Evolutionary conservation across 2,797 vertebrate genomes (phyloP).

Genomic region (Anolis apletophallus): DNA sequence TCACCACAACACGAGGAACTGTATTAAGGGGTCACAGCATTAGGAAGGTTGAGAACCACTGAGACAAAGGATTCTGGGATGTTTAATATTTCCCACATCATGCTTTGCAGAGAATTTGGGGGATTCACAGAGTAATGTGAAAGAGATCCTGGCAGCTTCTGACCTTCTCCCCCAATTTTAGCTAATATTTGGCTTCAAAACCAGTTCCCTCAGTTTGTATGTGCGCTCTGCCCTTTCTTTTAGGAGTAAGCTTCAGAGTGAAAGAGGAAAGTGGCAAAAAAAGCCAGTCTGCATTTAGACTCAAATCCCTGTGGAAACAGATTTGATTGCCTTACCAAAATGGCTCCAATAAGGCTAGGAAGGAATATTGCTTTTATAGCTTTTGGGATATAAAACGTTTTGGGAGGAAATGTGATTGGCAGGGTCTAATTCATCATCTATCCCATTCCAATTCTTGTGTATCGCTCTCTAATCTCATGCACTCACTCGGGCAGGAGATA

Average conservation of each 20-base stretch:
- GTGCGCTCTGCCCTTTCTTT: slow-evolving; percentile 68
- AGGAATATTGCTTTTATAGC: slow-evolving; percentile 84
- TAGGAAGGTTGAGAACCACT: no score
- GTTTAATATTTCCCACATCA: no score
- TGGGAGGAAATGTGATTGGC: slow-evolving; percentile 76
- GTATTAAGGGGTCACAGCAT: no score
- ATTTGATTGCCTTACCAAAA: slow-evolving; percentile 81
- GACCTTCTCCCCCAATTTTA: slow-evolving; percentile 24
- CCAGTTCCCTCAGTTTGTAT: slow-evolving; percentile 65
- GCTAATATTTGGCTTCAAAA: neutral
- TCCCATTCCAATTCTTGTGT: slow-evolving; percentile 51
- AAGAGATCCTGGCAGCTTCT: neutral
- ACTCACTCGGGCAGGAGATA: neutral
- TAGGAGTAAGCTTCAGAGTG: slow-evolving; percentile 72
- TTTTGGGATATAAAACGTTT: slow-evolving; percentile 83
- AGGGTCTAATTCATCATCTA: slow-evolving; percentile 78
- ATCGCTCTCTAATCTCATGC: slow-evolving; percentile 13
- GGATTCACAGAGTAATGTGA: no score
- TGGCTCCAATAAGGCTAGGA: slow-evolving; percentile 79
- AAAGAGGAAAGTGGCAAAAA: slow-evolving; percentile 55
- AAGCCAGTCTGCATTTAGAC: slow-evolving; percentile 69
- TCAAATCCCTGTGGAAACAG: slow-evolving; percentile 77
- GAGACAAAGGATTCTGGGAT: no score
- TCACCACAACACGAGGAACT: no score
- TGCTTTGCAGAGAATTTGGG: no score